These are phyloP conservation scores for Diaphora mendica DNA, from an alignment of 2,888 invertebrate species.

Conservation along the genomic window DNA sequence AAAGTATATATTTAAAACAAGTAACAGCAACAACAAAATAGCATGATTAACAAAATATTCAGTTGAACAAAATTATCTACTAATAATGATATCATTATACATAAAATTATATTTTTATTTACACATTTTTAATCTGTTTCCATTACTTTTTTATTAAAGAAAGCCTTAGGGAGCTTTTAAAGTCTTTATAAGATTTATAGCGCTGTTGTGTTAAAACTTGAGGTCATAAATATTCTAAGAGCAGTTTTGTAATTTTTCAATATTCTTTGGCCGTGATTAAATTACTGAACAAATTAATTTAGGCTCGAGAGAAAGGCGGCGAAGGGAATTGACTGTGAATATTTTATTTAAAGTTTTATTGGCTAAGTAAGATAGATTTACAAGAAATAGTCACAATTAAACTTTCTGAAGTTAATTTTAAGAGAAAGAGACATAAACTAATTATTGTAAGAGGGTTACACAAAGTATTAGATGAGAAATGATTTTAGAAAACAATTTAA, in stretches of 20 bases:
- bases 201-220: conserved; percentile 28
- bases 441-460: too few relatives aligned
- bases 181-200: conserved; percentile 31
- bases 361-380: neutral
- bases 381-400: neutral
- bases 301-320: neutral
- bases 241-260: conserved; percentile 35
- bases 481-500: too few relatives aligned
- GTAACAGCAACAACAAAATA: too few relatives aligned
- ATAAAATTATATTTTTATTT: too few relatives aligned
- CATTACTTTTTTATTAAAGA: conserved; percentile 23
- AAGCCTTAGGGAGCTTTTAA: conserved; percentile 20
- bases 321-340: conserved; percentile 9
- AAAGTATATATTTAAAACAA: too few relatives aligned
- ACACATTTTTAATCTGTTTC: neutral
- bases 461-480: too few relatives aligned
- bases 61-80: too few relatives aligned
- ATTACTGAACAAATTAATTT: conserved; percentile 30
- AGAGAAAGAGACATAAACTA: too few relatives aligned
- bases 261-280: conserved; percentile 30
- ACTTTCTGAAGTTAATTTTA: too few relatives aligned
- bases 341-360: conserved; percentile 11
- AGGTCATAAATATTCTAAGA: conserved; percentile 38
- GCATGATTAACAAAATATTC: too few relatives aligned
- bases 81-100: too few relatives aligned